Conservation (phyloP, 2,113 vertebrate genomes). For the Brachypteracias leptosomus region DNA sequence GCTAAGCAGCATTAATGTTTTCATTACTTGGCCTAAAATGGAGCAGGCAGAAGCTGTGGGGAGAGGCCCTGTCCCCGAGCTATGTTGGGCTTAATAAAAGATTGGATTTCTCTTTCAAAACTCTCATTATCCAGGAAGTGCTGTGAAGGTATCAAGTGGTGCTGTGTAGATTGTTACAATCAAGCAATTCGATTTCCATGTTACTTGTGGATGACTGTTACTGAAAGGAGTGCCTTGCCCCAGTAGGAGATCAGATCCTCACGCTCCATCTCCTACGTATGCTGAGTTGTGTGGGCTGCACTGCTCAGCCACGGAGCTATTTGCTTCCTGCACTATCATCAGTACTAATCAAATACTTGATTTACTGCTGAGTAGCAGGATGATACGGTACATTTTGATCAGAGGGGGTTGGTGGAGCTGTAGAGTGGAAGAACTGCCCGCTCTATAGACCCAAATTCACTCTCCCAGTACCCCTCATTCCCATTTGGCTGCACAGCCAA, state of each 20-base stretch:
- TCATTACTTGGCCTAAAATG: not conserved
- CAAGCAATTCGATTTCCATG: not conserved
- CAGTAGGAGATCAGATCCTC: not conserved
- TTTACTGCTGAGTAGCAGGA: not conserved
- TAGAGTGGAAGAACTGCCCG: not conserved
- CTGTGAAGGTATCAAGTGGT: not conserved
- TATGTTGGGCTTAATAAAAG: not conserved
- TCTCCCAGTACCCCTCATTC: accelerated
- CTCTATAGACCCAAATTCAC: accelerated
- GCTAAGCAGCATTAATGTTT: constrained; percentile 14
- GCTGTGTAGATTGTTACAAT: not conserved
- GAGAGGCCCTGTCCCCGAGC: not conserved
- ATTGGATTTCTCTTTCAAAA: not conserved
- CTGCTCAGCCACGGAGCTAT: not conserved
- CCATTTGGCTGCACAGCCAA: accelerated
- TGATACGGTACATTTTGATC: not conserved
- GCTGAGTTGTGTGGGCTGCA: not conserved
- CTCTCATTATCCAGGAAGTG: not conserved
- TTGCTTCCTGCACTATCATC: not conserved
- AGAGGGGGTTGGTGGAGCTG: not conserved
- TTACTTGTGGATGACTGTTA: not conserved
- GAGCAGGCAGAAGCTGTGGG: not conserved
- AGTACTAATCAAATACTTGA: not conserved
- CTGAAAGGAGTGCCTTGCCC: not conserved
- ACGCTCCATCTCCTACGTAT: accelerated